A percentile compares a stretch with the other conserved stretches of the same genome.
Evolutionary conservation across 2,888 invertebrate genomes (phyloP).

Genomic region (Kuschelorhynchus macadamiae): DNA sequence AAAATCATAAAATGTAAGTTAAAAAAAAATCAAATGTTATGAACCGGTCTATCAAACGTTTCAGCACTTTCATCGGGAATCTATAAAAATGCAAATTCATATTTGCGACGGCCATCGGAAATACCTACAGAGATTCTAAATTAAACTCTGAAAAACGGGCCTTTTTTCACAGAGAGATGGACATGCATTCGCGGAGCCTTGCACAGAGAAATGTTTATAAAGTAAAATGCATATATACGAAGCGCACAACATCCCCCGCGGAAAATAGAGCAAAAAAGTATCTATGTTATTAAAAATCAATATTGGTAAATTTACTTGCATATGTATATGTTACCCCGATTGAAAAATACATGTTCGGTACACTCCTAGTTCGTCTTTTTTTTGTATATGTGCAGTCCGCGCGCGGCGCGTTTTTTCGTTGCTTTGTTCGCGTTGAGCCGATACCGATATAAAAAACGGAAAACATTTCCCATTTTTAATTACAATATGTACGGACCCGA

Average conservation of each 20-base stretch:
- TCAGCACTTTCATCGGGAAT: no score
- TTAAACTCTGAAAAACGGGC: constrained; percentile 39
- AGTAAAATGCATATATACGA: constrained; percentile 45
- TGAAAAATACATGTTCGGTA: constrained; percentile 36
- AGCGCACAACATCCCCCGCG: constrained; percentile 14
- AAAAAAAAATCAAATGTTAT: no score
- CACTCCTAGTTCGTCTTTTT: constrained; percentile 24
- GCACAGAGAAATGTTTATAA: constrained; percentile 42
- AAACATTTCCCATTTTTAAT: constrained; percentile 54
- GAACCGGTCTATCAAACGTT: no score
- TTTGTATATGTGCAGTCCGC: constrained; percentile 20
- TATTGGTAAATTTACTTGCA: constrained; percentile 49
- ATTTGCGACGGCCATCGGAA: constrained; percentile 25
- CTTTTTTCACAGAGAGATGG: constrained; percentile 43
- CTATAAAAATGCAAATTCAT: constrained; percentile 40
- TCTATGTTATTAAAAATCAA: constrained; percentile 49
- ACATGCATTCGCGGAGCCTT: constrained; percentile 18
- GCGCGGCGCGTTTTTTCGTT: constrained; percentile 37
- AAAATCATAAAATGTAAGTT: no score
- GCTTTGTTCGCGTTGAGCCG: constrained; percentile 44
- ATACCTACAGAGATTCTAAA: constrained; percentile 42
- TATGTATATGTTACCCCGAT: constrained; percentile 29
- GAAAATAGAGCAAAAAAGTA: constrained; percentile 30
- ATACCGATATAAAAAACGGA: constrained; percentile 40
- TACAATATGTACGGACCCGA: constrained; percentile 52